A percentile compares a stretch with the other conserved stretches of the same genome.
phyloP scores from a whole-genome alignment of 2,797 vertebrate species.

The Remorina albescens region DNA sequence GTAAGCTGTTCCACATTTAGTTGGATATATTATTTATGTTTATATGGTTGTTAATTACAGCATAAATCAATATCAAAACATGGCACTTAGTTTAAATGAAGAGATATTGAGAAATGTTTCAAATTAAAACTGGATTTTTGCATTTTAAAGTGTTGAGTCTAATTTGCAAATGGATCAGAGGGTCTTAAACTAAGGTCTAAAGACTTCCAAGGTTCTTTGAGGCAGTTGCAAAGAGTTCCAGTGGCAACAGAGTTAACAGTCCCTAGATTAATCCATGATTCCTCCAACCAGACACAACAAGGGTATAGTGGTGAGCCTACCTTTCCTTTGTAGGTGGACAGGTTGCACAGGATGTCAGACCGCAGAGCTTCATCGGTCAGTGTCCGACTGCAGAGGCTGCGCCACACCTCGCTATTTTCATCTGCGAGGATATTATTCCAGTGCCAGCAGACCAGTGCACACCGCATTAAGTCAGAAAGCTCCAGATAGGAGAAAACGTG shows the following conservation, averaged over 20 bases:
- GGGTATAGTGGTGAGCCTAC: slow-evolving; percentile 55
- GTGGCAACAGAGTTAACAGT: not conserved
- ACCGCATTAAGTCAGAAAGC: slow-evolving; percentile 90
- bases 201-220: not conserved
- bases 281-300: not conserved
- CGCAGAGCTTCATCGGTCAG: slow-evolving; percentile 94
- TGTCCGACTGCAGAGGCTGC: slow-evolving; percentile 89
- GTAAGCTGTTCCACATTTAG: not conserved
- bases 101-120: not conserved
- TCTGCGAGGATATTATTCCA: slow-evolving; percentile 94
- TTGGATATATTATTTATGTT: not conserved
- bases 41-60: not conserved
- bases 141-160: not conserved
- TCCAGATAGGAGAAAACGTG: slow-evolving; percentile 96
- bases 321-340: slow-evolving; percentile 94
- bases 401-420: slow-evolving; percentile 99
- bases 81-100: not conserved
- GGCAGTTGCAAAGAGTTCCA: not conserved
- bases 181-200: not conserved
- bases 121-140: not conserved
- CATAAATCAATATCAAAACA: not conserved
- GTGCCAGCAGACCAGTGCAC: slow-evolving; percentile 93
- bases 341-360: slow-evolving; percentile 97
- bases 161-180: not conserved
- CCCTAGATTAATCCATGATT: not conserved